Base-by-base conservation (phyloP, 1,140 invertebrate species). In the Belonocnema kinseyi region DNA sequence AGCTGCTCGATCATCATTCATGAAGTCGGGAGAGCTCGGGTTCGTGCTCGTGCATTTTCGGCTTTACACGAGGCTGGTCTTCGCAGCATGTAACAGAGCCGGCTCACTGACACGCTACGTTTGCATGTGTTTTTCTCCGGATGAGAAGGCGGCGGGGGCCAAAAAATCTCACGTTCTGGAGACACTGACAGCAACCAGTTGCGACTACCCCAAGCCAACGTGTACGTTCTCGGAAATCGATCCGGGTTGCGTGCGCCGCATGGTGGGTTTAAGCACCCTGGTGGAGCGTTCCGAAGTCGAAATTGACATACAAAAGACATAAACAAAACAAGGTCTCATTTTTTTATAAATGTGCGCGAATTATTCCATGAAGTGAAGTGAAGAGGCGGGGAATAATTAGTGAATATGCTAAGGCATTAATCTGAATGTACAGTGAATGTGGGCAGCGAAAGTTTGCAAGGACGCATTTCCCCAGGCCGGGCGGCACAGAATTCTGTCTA, bases 371-470 rank as follows among this genome's bases (percentile, higher is more conserved):
- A 46, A 46, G 40, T 46, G 6, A 46, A 46, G 7, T 46, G 40
- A 46, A 46, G 7, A 10, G 40, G 40, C 11, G 7, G 40, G 6
- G 10, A 19, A 11, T 7, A 56, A 54, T 6, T 6, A n/a, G n/a
- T 54, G 17, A 70, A 77, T 58, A 6, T 79, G 72, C 80, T 61
- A 26, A 16, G 78, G 74, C 58, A 73, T 75, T 77, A 78, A 80
- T 77, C 76, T 76, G 83, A 82, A 88, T 86, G 83, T 76, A 86
- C 84, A 75, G 74, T 78, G 73, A 78, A 51, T 77, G 79, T 79
- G 76, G 82, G 75, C 85, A 85, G 85, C 84, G 85, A 75, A 75
- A 76, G 77, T 86, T 78, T 83, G 83, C 81, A 78, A 76, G 74
- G 75, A 79, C 78, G 78, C 78, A 77, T 78, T 82, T 83, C 70